Conservation (phyloP, 2,797 vertebrate genomes). For the Erithacus rubecula region DNA sequence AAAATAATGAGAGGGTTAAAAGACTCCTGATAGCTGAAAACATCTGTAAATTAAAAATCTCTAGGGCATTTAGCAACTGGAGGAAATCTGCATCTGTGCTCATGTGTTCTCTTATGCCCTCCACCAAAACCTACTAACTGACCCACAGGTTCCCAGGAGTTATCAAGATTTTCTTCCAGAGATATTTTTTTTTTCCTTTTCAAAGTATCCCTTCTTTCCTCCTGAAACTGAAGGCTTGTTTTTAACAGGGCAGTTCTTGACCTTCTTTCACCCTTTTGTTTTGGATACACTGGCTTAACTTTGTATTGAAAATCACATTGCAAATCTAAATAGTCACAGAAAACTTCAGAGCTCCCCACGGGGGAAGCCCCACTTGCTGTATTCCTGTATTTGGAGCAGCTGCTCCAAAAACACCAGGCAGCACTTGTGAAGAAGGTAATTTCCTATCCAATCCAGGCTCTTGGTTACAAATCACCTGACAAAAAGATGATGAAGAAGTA, state of each 20-base stretch:
- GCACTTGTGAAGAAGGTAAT: background rate
- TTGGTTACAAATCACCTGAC: constrained; percentile 44
- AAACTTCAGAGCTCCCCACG: background rate
- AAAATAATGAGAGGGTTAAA: background rate
- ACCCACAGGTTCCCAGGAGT: background rate
- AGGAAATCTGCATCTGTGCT: background rate
- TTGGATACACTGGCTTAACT: background rate
- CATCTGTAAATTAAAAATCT: background rate
- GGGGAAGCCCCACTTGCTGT: background rate
- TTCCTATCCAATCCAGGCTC: constrained; percentile 28
- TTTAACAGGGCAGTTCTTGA: background rate
- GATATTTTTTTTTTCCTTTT: background rate
- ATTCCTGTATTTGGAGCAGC: background rate
- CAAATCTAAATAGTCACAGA: background rate
- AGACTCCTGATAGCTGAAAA: background rate
- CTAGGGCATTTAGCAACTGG: background rate
- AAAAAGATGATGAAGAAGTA: background rate
- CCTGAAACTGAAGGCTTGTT: background rate
- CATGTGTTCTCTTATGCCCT: background rate
- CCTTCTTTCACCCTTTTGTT: background rate
- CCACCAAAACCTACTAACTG: background rate
- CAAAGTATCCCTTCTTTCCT: background rate
- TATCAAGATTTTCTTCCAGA: background rate
- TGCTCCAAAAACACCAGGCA: background rate
- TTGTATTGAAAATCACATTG: background rate